phyloP scores from a whole-genome alignment of 2,113 vertebrate species.

The Erythrocebus patas region DNA sequence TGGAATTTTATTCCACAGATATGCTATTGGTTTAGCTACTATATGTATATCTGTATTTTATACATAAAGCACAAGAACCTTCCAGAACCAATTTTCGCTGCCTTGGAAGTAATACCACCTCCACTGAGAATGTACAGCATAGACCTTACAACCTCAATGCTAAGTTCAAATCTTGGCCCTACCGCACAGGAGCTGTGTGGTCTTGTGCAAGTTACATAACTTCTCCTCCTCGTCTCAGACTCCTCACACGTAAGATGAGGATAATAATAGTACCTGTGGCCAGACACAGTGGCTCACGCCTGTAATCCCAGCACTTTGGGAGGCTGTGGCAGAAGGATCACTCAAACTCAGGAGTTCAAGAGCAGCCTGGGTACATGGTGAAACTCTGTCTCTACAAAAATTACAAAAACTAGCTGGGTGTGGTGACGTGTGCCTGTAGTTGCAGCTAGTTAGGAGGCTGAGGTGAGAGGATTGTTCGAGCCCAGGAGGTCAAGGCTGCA shows the following conservation, averaged over 20 bases:
- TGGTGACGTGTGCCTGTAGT: no score
- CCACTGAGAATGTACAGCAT: neutral
- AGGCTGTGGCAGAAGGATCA: no score
- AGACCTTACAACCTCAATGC: neutral
- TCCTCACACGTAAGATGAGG: neutral
- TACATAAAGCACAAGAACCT: neutral
- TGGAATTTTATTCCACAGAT: neutral
- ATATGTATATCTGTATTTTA: neutral
- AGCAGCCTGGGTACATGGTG: no score
- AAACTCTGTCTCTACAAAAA: no score
- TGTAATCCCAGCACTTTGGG: no score
- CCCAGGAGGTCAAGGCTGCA: no score
- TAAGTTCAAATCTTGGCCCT: neutral
- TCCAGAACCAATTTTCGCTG: neutral
- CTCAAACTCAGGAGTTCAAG: no score
- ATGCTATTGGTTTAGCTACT: neutral
- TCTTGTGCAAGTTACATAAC: neutral
- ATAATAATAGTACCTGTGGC: neutral
- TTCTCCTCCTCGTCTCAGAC: neutral
- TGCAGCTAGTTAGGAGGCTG: no score
- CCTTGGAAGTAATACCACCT: no score
- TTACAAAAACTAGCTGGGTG: no score
- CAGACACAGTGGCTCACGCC: no score
- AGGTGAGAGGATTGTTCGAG: no score
- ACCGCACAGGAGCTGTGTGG: neutral